Conservation (phyloP, 2,797 vertebrate species). For the Phoeniculus purpureus region DNA sequence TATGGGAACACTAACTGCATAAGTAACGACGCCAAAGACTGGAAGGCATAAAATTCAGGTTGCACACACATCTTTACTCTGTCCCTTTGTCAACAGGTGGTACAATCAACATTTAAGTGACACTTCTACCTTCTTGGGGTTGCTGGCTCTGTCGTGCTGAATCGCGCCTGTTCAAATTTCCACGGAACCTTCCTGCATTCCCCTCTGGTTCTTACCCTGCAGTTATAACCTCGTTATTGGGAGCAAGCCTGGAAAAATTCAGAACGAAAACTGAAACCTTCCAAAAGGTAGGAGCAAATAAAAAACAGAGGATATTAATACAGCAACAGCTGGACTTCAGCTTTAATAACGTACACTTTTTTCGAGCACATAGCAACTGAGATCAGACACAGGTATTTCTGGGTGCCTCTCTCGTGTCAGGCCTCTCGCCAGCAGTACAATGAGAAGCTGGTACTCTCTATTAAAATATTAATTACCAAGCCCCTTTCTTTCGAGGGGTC, state of each 20-base stretch:
- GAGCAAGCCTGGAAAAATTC: conserved; percentile 71
- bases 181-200: conserved; percentile 54
- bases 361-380: conserved; percentile 17
- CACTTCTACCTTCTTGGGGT: neutral
- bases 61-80: conserved; percentile 4
- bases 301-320: conserved; percentile 73
- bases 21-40: neutral
- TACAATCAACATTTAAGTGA: conserved; percentile 15
- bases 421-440: conserved; percentile 2
- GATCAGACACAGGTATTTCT: conserved; percentile 46
- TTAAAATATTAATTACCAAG: conserved; percentile 67
- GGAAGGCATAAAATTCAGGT: neutral
- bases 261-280: conserved; percentile 69
- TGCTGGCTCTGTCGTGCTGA: conserved; percentile 52
- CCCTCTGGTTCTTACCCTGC: conserved; percentile 30
- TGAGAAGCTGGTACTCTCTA: conserved; percentile 8
- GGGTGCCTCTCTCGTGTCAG: conserved; percentile 1
- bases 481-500: conserved; percentile 52
- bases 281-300: conserved; percentile 71
- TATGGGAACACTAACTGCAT: neutral
- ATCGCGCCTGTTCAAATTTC: conserved; percentile 67
- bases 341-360: conserved; percentile 45
- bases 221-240: conserved; percentile 56
- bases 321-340: conserved; percentile 62
- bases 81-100: conserved; percentile 40